Conservation (phyloP, 2,797 vertebrate species). For the Valencia hispanica region DNA sequence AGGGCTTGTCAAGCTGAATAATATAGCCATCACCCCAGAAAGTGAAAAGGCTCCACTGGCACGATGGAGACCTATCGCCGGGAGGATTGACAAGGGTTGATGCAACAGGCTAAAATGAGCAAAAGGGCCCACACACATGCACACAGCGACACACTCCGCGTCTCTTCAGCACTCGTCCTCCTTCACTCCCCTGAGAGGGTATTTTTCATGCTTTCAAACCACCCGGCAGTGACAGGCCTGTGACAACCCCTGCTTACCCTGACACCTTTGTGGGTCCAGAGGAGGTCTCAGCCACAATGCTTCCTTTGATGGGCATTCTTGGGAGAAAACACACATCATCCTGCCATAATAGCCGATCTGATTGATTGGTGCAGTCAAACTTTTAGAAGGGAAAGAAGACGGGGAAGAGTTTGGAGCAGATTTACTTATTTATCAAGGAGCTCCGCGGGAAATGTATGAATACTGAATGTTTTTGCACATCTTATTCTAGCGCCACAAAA, state of each 20-base stretch:
- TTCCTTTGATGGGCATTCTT: conserved; percentile 68
- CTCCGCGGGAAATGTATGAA: conserved; percentile 19
- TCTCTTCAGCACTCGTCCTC: conserved; percentile 41
- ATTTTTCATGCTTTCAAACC: conserved; percentile 81
- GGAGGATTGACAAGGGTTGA: conserved; percentile 77
- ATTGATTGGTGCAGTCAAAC: conserved; percentile 66
- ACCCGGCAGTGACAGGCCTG: conserved; percentile 76
- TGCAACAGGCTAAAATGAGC: conserved; percentile 72
- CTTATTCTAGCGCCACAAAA: conserved; percentile 17
- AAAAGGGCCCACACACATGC: conserved; percentile 42
- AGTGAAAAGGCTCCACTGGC: conserved; percentile 49
- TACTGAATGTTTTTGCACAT: conserved; percentile 3
- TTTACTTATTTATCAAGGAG: conserved; percentile 44
- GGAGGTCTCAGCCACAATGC: conserved; percentile 64
- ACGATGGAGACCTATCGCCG: conserved; percentile 73
- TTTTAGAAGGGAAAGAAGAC: conserved; percentile 41
- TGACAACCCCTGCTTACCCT: conserved; percentile 76
- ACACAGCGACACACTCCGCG: conserved; percentile 17
- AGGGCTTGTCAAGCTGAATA: conserved; percentile 75
- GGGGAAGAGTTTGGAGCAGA: conserved; percentile 31
- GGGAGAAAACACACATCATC: conserved; percentile 60
- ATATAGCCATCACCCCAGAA: conserved; percentile 75
- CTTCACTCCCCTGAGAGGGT: conserved; percentile 65
- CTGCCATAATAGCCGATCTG: conserved; percentile 46
- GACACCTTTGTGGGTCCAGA: conserved; percentile 77